These are phyloP conservation scores for Gortyna flavago DNA, from an alignment of 2,888 invertebrate species.

Conservation along the genomic window DNA sequence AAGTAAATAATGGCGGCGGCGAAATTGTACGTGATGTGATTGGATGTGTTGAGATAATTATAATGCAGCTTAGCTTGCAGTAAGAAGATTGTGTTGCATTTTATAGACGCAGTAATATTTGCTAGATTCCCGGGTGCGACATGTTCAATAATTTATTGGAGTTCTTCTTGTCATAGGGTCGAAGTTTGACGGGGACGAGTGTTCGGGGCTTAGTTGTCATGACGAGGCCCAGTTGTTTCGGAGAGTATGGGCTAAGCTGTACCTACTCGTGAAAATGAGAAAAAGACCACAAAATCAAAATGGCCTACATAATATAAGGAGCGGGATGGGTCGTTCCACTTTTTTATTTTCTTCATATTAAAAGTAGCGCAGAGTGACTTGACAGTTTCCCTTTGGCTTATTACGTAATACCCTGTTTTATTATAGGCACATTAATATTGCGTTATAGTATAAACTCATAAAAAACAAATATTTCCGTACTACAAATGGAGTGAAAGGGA, in stretches of 20 bases:
- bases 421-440: slow-evolving; percentile 23
- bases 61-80: neutral
- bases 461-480: slow-evolving; percentile 34
- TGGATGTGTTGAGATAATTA: slow-evolving; percentile 37
- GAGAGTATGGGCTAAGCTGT: neutral
- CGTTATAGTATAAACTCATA: slow-evolving; percentile 24
- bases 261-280: neutral
- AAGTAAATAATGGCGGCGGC: slow-evolving; percentile 55
- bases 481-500: slow-evolving; percentile 55
- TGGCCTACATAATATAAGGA: neutral
- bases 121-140: neutral
- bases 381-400: neutral
- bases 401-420: slow-evolving; percentile 20
- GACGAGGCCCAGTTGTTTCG: neutral
- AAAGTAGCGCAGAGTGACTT: neutral
- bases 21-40: slow-evolving; percentile 55
- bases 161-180: neutral
- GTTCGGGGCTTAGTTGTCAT: neutral
- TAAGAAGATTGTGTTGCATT: neutral
- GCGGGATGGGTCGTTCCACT: no score
- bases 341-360: neutral
- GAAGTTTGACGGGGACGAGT: neutral
- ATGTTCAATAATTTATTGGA: neutral
- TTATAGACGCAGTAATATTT: neutral
- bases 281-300: neutral